A percentile compares a stretch with the other conserved stretches of the same genome.
phyloP scores from a whole-genome alignment of 2,113 vertebrate genomes.

The Formicarius rufipectus region DNA sequence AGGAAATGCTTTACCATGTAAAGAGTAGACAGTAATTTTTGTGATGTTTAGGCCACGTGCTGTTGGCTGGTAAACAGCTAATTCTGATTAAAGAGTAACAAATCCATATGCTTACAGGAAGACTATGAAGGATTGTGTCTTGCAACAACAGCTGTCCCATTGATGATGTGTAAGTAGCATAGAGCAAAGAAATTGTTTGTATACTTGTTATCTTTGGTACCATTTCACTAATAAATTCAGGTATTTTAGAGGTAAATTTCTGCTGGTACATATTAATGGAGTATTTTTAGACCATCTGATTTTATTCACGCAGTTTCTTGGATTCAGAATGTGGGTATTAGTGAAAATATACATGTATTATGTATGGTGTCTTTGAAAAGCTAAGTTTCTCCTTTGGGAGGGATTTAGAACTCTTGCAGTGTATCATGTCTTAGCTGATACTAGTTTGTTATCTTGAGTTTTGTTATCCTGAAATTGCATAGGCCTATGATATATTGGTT shows the following conservation, averaged over 20 bases:
- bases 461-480: background rate
- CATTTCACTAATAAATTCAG: slow-evolving; percentile 78
- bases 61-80: slow-evolving; percentile 71
- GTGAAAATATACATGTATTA: background rate
- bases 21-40: slow-evolving; percentile 77
- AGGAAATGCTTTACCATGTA: slow-evolving; percentile 81
- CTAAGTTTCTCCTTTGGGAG: background rate
- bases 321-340: background rate
- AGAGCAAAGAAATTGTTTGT: slow-evolving; percentile 73
- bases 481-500: background rate
- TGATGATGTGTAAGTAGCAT: slow-evolving; percentile 80
- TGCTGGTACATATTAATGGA: slow-evolving; percentile 60
- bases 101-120: slow-evolving; percentile 56
- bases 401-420: background rate
- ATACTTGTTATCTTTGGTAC: slow-evolving; percentile 80
- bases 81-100: slow-evolving; percentile 68
- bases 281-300: slow-evolving; percentile 33
- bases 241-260: slow-evolving; percentile 78
- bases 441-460: slow-evolving; percentile 15
- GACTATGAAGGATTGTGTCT: slow-evolving; percentile 71
- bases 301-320: background rate
- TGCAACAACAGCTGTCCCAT: slow-evolving; percentile 74
- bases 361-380: background rate
- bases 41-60: slow-evolving; percentile 69
- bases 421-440: background rate